Evolutionary conservation across 2,113 vertebrate species (phyloP).

Genomic region (Gopherus evgoodei): DNA sequence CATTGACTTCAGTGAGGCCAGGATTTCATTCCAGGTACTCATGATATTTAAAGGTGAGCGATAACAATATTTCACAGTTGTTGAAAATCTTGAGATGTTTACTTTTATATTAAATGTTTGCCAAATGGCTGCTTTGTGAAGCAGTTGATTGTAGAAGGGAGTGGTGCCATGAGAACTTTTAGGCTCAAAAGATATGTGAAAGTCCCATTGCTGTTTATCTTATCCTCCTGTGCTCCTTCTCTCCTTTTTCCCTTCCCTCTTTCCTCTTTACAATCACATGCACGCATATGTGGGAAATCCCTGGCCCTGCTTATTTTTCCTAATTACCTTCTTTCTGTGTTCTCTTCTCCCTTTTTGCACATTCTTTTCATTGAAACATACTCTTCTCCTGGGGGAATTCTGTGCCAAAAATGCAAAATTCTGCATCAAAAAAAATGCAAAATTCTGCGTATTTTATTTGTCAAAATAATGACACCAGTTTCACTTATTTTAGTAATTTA

Average conservation of each 20-base stretch:
- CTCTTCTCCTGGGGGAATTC: no score
- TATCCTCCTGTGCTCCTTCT: slow-evolving; percentile 15
- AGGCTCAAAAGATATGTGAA: background rate
- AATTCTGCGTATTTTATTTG: no score
- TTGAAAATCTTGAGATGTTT: slow-evolving; percentile 53
- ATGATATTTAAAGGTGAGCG: slow-evolving; percentile 26
- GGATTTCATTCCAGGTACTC: slow-evolving; percentile 60
- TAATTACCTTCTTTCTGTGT: background rate
- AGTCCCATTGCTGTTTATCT: slow-evolving; percentile 40
- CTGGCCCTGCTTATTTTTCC: background rate
- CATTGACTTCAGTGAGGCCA: background rate
- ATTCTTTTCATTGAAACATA: background rate
- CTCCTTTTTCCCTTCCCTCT: background rate
- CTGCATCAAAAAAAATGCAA: no score
- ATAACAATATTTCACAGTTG: slow-evolving; percentile 71
- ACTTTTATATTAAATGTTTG: slow-evolving; percentile 33
- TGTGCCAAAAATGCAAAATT: no score
- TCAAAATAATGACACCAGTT: no score
- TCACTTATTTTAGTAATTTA: no score
- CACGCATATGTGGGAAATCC: background rate
- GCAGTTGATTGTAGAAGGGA: slow-evolving; percentile 42
- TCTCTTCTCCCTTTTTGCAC: background rate
- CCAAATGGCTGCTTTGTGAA: slow-evolving; percentile 55
- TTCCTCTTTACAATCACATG: slow-evolving; percentile 5
- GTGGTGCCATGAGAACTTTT: slow-evolving; percentile 35